Percentiles rank a stretch among this genome's conserved stretches.
These are phyloP conservation scores for Poecilus cupreus DNA, from an alignment of 2,888 invertebrate species.

Conservation along the genomic window DNA sequence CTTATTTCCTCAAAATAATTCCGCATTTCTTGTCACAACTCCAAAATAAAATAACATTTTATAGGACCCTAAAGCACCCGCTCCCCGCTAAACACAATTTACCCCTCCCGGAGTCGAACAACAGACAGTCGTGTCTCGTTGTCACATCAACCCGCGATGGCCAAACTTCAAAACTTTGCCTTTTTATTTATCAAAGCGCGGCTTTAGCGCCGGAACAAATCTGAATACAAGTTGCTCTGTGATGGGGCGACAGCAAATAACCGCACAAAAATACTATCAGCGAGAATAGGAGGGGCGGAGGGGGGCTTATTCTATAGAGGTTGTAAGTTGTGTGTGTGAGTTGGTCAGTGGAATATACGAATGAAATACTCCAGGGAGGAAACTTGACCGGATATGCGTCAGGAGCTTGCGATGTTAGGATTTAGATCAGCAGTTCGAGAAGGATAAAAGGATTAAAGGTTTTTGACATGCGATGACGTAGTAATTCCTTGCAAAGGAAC, in stretches of 20 bases:
- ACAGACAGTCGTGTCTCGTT: background rate
- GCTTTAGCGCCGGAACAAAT: background rate
- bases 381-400: background rate
- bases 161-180: slow-evolving; percentile 32
- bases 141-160: slow-evolving; percentile 9
- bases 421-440: too few species aligned
- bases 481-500: too few species aligned
- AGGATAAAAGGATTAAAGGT: background rate
- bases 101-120: background rate
- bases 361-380: background rate
- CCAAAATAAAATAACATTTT: slow-evolving; percentile 40
- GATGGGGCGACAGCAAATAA: background rate
- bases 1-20: background rate
- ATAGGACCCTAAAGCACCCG: background rate
- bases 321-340: background rate
- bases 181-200: slow-evolving; percentile 23
- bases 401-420: background rate
- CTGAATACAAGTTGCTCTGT: slow-evolving; percentile 29
- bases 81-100: background rate
- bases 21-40: background rate
- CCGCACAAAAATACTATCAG: background rate
- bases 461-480: too few species aligned
- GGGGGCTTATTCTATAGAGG: background rate
- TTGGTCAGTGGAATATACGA: background rate
- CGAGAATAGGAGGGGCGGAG: background rate